Percentiles rank a stretch among this genome's conserved stretches.
Conservation (phyloP, 2,888 invertebrate species). For the Eledona agricola region DNA sequence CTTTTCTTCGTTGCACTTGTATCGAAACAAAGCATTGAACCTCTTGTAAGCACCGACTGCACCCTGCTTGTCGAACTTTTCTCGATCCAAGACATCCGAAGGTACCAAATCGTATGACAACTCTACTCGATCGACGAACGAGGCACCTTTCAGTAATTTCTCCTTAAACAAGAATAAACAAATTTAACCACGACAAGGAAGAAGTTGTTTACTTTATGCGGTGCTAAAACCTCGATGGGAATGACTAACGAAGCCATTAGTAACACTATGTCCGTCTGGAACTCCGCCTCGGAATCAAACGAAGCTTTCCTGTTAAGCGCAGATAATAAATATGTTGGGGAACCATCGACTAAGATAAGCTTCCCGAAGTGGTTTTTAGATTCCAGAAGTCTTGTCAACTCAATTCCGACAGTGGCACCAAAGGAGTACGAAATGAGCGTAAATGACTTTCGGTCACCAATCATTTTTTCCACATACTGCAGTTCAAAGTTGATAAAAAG, state of each 20-base stretch:
- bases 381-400: conserved; percentile 10
- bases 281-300: neutral
- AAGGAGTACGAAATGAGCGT: conserved; percentile 14
- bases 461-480: neutral
- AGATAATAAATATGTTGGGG: conserved; percentile 5
- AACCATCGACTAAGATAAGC: conserved; percentile 11
- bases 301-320: neutral
- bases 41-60: neutral
- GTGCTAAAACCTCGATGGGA: conserved; percentile 1
- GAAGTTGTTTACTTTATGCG: neutral
- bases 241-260: neutral
- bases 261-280: conserved; percentile 1
- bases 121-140: conserved; percentile 9
- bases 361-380: conserved; percentile 4
- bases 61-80: conserved; percentile 4
- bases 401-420: conserved; percentile 12
- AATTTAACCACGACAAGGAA: too few species aligned
- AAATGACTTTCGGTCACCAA: neutral
- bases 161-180: conserved; percentile 3
- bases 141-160: conserved; percentile 3
- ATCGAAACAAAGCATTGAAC: neutral
- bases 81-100: neutral
- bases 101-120: neutral
- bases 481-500: conserved; percentile 46
- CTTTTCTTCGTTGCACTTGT: neutral